A percentile compares a stretch with the other conserved stretches of the same genome.
phyloP scores from a whole-genome alignment of 2,888 invertebrate species.

The Coleophora deauratella region DNA sequence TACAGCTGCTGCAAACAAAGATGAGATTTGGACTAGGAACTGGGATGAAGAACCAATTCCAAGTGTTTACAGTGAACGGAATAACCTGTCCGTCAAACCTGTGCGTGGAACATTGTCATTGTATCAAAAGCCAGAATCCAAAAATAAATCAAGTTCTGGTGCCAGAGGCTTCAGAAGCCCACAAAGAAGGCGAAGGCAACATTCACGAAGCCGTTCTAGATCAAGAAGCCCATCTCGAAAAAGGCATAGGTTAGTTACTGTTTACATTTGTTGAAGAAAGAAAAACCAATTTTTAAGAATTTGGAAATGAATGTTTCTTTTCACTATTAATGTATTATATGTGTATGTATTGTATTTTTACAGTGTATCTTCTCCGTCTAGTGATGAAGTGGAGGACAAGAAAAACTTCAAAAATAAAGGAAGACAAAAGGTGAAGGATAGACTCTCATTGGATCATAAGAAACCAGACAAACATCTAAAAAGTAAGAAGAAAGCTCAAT shows the following conservation, averaged over 20 bases:
- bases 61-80: slow-evolving; percentile 86
- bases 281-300: too few species aligned
- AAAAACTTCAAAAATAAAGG: slow-evolving; percentile 50
- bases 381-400: slow-evolving; percentile 71
- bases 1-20: slow-evolving; percentile 90
- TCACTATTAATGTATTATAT: too few species aligned
- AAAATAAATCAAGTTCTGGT: slow-evolving; percentile 21
- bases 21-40: slow-evolving; percentile 90
- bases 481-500: slow-evolving; percentile 72
- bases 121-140: slow-evolving; percentile 69
- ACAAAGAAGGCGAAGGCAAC: slow-evolving; percentile 45
- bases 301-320: too few species aligned
- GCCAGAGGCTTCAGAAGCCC: slow-evolving; percentile 39
- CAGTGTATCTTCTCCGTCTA: slow-evolving; percentile 68
- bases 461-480: slow-evolving; percentile 61
- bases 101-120: slow-evolving; percentile 73
- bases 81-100: slow-evolving; percentile 77
- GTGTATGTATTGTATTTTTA: slow-evolving; percentile 25
- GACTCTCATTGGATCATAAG: slow-evolving; percentile 65
- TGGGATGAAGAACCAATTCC: slow-evolving; percentile 97
- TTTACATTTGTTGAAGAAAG: too few species aligned
- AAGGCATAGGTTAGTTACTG: slow-evolving; percentile 57
- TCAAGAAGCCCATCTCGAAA: slow-evolving; percentile 69
- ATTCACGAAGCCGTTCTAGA: slow-evolving; percentile 52
- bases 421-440: slow-evolving; percentile 72